Percentiles rank a stretch among this genome's conserved stretches.
phyloP scores from a whole-genome alignment of 2,113 vertebrate genomes.

The Microcebus tavaratra region DNA sequence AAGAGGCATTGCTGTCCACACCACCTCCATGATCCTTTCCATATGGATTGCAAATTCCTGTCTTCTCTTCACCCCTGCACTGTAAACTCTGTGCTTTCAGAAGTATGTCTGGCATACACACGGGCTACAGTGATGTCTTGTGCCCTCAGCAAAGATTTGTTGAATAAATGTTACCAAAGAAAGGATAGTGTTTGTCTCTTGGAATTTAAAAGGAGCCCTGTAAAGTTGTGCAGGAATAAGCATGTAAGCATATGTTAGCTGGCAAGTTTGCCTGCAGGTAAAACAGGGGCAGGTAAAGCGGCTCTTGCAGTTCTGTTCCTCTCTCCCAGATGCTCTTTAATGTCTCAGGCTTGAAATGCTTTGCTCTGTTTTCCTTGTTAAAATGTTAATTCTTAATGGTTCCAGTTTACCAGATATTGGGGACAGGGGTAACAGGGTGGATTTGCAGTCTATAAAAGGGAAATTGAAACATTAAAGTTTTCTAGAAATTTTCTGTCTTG shows the following conservation, averaged over 20 bases:
- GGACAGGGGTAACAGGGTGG: neutral
- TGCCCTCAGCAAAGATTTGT: conserved; percentile 31
- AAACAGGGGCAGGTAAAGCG: neutral
- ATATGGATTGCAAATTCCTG: accelerated
- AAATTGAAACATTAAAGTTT: neutral
- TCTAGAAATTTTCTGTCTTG: neutral
- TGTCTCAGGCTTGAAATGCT: neutral
- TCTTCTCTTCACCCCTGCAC: neutral
- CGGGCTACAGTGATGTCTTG: neutral
- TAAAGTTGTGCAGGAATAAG: neutral
- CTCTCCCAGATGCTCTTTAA: neutral
- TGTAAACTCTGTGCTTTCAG: neutral
- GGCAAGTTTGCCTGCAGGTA: conserved; percentile 27
- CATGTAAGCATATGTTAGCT: neutral
- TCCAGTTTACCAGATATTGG: neutral
- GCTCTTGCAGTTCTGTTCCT: neutral
- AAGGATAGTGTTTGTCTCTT: neutral
- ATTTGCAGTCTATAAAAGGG: neutral
- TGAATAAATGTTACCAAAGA: neutral
- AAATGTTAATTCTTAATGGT: neutral
- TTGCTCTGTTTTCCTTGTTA: neutral
- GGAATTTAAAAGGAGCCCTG: neutral
- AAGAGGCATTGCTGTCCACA: accelerated
- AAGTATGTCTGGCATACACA: neutral
- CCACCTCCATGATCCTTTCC: neutral